Base-by-base conservation (phyloP, 2,888 invertebrate genomes). In the Schizotus pectinicornis region DNA sequence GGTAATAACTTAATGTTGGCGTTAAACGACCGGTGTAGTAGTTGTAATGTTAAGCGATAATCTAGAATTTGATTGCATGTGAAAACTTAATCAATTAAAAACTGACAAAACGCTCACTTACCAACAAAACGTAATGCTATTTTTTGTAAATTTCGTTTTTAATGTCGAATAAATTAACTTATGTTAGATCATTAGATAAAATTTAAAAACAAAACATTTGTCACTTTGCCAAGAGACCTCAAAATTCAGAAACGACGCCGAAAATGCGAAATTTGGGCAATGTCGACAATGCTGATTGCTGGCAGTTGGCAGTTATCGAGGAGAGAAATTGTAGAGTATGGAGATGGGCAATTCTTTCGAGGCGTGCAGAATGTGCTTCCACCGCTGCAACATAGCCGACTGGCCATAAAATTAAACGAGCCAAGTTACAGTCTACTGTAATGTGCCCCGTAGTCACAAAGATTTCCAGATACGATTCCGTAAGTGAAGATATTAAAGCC, bases 381-480 rank as follows among this genome's bases (percentile, higher is more conserved):
- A 45, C 45, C 38, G 51, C 45, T 56, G 56, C 56, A 56, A 43
- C 50, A 49, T 37, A 43, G 56, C 30, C 42, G 43, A 13, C 48
- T 35, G 46, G 41, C 46, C 55, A 60, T 60, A 60, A 52, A 60
- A 56, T 52, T 60, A 60, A 60, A 60, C 56, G 56, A 52, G 14
- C 47, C 60, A 48, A 56, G 59, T 59, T 59, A 59, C 33, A 47
- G 55, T 39, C 53, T n/a, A n/a, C n/a, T 34, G 56, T 59, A 59
- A 59, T 59, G 59, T 59, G 59, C 59, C 52, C 56, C 54, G 59
- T 59, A 59, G 59, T 59, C 59, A 38, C 52, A 60, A 57, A 60
- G 56, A 56, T 59, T 60, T 60, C 48, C 60, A 56, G 60, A 51
- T 37, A 52, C 56, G 52, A 56, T 56, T 56, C 48, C 43, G 41